Base-by-base conservation (phyloP, 1,140 invertebrate species). In the Papilio helenus region DNA sequence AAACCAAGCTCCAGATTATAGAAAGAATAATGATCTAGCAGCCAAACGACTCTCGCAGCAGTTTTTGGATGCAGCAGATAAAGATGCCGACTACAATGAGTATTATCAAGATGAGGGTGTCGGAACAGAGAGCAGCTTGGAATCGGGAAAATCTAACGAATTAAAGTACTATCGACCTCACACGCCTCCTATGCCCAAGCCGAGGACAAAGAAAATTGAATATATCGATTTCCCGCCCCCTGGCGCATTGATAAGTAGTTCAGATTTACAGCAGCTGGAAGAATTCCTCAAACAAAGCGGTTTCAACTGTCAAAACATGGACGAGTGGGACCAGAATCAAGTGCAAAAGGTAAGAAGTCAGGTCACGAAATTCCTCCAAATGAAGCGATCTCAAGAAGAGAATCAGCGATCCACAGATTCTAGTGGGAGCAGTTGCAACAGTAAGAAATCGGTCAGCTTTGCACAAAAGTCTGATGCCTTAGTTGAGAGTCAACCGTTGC, bases 271-370 rank as follows among this genome's bases (percentile, higher is more conserved):
- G 78, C 96, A 97, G 85, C 87, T 97, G 73, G 97, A 97, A 89
- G 97, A 97, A 81, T 97, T 97, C 85, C 91, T 97, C 55, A 97
- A 97, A 90, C 95, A 96, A 55, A 97, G 97, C 86, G 97, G 96
- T 29, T 95, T 97, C 77, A 96, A 95, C 44, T 96, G 96, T 46
- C 95, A 96, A 79, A 96, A 96, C 84, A 96, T 96, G 88, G 96
- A 97, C 72, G 96, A 95, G 26, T 95, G 96, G 89, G 95, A 95
- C 81, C 96, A 96, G 84, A 96, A 96, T 89, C 95, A 96, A 84
- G 95, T 96, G 86, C 95, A 95, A 85, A 97, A 96, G 95, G 95
- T 96, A 88, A 95, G 95, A 91, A 97, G 96, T 87, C 97, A 96
- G 88, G 97, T 97, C 79, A 95, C 95, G 84, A 96, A 96, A 87